Base-by-base conservation (phyloP, 2,113 vertebrate genomes). In the Gallinago jamesoni region DNA sequence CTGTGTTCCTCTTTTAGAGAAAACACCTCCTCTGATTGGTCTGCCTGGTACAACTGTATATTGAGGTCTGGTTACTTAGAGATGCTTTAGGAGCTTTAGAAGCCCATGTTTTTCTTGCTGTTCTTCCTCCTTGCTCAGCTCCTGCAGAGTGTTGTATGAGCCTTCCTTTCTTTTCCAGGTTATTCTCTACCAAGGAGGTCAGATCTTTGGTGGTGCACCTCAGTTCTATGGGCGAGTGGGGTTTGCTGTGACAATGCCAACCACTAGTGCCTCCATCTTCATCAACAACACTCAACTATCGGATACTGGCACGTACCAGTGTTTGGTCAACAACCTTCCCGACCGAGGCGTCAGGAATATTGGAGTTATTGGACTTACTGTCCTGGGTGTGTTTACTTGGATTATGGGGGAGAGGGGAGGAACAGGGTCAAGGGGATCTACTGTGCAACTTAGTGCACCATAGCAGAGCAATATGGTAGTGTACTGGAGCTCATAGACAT, bases 221-320 rank as follows among this genome's bases (percentile, higher is more conserved):
- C 99, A 99, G 81, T 99, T 99, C 97, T 98, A 98, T 17, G 99
- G 99, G 50, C 98, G 99, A 88, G 99, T 99, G 94, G 99, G 99
- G 93, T 99, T 99, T 91, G 98, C 98, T 94, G 98, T 98, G 98
- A 99, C 98, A 93, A 99, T 99, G 99, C 99, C 99, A 95, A 99
- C 99, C 96, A 99, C 99, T 98, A 99, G 99, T 98, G 99, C 99
- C 98, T 99, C 99, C 93, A 99, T 99, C 97, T 99, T 99, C 98
- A 99, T 99, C 98, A 99, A 99, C 98, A 99, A 99, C 97, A 99
- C 99, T 57, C 99, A 99, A 97, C 98, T 99, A 12, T 98, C 99
- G 3, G 99, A 99, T 97, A 99, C 99, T 14, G 99, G 99, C 94
- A 99, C 99, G 5, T 99, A 99, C 98, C 99, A 99, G 98, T 99